Evolutionary conservation across 2,797 vertebrate genomes (phyloP).

Genomic region (Halcyon leucocephala): DNA sequence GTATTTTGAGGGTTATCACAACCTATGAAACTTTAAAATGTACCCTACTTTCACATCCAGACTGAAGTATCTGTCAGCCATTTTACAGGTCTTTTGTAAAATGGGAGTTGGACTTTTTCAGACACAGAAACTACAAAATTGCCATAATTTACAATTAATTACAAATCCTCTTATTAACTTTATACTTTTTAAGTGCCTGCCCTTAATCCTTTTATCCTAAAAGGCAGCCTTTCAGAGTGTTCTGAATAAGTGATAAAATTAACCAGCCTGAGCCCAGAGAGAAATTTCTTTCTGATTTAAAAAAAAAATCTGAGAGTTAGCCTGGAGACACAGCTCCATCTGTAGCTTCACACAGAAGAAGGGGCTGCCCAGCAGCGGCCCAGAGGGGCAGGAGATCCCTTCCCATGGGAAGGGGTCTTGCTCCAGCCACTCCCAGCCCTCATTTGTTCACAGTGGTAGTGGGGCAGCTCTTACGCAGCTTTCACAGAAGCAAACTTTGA

Average conservation of each 20-base stretch:
- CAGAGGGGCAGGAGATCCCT: not conserved
- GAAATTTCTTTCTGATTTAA: not conserved
- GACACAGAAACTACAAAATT: slow-evolving; percentile 6
- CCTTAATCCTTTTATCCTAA: slow-evolving; percentile 50
- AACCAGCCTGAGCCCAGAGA: not conserved
- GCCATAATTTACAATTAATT: slow-evolving; percentile 48
- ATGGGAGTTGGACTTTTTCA: not conserved
- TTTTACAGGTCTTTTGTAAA: slow-evolving; percentile 24
- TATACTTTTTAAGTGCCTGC: slow-evolving; percentile 12
- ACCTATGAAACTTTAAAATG: slow-evolving; percentile 5
- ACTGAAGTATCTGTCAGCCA: slow-evolving; percentile 15
- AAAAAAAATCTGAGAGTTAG: not conserved
- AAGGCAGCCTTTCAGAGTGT: slow-evolving; percentile 17
- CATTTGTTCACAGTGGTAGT: fast-evolving
- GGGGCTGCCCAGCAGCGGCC: not conserved
- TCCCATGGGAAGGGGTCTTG: fast-evolving
- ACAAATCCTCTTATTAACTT: slow-evolving; percentile 9
- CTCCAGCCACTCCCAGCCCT: not conserved
- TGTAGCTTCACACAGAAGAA: fast-evolving
- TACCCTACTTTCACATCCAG: not conserved
- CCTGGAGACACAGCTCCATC: not conserved
- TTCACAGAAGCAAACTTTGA: not conserved
- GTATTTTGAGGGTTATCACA: not conserved
- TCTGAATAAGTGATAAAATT: slow-evolving; percentile 23
- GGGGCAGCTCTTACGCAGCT: not conserved